phyloP scores from a whole-genome alignment of 2,888 invertebrate species.

The Yponomeuta cagnagella region DNA sequence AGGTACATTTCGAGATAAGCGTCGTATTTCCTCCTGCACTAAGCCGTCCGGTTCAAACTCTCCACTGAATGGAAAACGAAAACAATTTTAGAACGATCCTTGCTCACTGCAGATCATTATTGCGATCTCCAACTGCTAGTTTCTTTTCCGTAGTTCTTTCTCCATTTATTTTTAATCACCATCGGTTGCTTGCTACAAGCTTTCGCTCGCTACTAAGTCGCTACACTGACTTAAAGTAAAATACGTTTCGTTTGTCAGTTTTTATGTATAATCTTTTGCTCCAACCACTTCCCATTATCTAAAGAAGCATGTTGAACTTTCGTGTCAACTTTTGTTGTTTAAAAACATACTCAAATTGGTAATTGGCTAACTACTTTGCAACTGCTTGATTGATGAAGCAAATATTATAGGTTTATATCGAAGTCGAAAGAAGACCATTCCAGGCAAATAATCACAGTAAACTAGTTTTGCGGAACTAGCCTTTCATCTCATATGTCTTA shows the following conservation, averaged over 20 bases:
- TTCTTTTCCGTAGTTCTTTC: neutral
- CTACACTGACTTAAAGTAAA: conserved; percentile 20
- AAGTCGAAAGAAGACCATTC: no score
- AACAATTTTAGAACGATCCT: conserved; percentile 52
- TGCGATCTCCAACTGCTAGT: conserved; percentile 40
- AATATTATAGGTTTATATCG: no score
- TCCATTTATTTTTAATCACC: neutral
- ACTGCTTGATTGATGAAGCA: no score
- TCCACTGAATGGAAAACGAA: conserved; percentile 45
- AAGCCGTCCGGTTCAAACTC: conserved; percentile 32
- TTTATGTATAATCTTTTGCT: neutral
- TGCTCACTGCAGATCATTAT: conserved; percentile 52
- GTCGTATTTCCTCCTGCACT: conserved; percentile 35
- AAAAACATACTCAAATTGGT: no score
- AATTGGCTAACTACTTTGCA: no score
- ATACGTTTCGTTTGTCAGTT: conserved; percentile 44
- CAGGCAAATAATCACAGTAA: no score
- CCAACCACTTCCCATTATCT: no score
- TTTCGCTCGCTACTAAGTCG: no score
- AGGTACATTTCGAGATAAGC: conserved; percentile 30
- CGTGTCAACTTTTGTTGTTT: no score
- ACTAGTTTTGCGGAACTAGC: no score
- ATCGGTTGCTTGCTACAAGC: neutral
- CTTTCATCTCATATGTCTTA: neutral
- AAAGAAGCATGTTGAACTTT: no score